These are phyloP conservation scores for Poliocrania exsul DNA, from an alignment of 2,797 vertebrate species.

Conservation along the genomic window DNA sequence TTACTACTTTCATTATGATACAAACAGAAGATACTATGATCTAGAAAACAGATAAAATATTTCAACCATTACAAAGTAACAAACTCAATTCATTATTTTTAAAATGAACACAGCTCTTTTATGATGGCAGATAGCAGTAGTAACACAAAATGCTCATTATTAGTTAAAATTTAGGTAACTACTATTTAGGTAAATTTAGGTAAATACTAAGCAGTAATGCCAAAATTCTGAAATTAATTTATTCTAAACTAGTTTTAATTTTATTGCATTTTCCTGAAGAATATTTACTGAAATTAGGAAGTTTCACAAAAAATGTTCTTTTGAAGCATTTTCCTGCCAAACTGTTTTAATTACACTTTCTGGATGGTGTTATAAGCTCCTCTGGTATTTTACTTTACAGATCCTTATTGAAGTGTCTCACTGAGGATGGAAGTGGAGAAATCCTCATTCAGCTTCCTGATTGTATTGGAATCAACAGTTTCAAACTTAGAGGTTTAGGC, in stretches of 20 bases:
- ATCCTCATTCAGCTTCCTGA: background rate
- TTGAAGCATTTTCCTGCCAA: background rate
- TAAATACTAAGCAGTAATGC: background rate
- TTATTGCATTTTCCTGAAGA: background rate
- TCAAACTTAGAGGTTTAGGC: background rate
- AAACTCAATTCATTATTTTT: background rate
- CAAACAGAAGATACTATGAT: background rate
- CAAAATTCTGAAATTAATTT: background rate
- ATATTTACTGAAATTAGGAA: background rate
- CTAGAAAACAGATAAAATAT: conserved; percentile 19
- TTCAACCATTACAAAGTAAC: background rate
- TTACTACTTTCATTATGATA: background rate
- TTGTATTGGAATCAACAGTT: background rate
- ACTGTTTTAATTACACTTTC: background rate
- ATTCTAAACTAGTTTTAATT: background rate
- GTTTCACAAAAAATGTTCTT: background rate
- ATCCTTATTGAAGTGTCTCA: background rate
- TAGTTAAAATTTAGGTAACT: background rate
- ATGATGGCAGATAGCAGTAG: background rate
- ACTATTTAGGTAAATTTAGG: too few relatives aligned
- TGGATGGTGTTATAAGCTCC: background rate
- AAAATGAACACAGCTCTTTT: background rate
- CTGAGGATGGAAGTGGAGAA: background rate
- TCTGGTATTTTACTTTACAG: background rate
- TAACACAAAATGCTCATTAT: background rate